phyloP scores from a whole-genome alignment of 2,113 vertebrate genomes.

The Festucalex cinctus region DNA sequence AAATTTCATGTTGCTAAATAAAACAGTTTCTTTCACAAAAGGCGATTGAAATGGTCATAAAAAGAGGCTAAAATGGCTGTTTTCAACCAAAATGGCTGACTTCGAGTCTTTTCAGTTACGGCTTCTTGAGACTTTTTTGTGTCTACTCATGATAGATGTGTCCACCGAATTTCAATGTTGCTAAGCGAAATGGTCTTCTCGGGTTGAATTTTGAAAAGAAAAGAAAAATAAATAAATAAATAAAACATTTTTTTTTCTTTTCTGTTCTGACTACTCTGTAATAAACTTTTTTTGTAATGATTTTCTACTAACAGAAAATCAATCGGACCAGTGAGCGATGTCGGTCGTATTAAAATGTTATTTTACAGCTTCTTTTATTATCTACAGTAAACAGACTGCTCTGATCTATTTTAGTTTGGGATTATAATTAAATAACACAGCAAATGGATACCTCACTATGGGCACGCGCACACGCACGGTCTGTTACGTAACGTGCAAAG shows the following conservation, averaged over 20 bases:
- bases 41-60: too few species aligned
- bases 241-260: neutral
- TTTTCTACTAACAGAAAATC: neutral
- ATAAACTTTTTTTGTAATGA: neutral
- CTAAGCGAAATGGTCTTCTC: too few species aligned
- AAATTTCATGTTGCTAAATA: too few species aligned
- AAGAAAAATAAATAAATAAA: too few species aligned
- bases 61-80: too few species aligned
- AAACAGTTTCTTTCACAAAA: too few species aligned
- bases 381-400: neutral
- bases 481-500: slow-evolving; percentile 38
- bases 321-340: neutral
- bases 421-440: slow-evolving; percentile 1
- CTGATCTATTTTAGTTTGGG: neutral
- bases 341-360: neutral
- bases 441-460: neutral
- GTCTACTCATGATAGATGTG: too few species aligned
- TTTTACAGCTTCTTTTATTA: neutral
- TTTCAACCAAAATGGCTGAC: too few species aligned
- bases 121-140: too few species aligned
- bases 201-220: too few species aligned
- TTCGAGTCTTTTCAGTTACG: too few species aligned
- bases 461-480: slow-evolving; percentile 2
- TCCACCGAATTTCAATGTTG: too few species aligned
- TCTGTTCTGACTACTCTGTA: neutral